Conservation (phyloP, 1,140 invertebrate species). For the Wiebesia pumilae region DNA sequence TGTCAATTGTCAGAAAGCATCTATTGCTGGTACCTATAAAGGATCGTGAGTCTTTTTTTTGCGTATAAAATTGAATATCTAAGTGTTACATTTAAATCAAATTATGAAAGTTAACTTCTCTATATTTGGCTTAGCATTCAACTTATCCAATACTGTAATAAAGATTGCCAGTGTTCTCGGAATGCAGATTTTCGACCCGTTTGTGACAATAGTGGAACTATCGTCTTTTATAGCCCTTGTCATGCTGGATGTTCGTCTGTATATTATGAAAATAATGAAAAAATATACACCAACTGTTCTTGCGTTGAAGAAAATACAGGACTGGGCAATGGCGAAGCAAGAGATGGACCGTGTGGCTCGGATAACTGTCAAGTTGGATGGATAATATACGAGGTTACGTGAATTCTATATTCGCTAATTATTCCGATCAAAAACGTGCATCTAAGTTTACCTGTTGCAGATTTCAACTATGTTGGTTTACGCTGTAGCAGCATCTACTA, state of each 20-base stretch:
- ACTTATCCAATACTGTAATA: constrained; percentile 77
- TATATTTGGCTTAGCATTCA: constrained; percentile 54
- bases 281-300: constrained; percentile 76
- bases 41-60: constrained; percentile 59
- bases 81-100: background rate
- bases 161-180: constrained; percentile 78
- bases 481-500: constrained; percentile 65
- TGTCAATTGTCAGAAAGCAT: constrained; percentile 76
- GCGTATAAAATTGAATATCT: background rate
- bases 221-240: constrained; percentile 82
- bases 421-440: background rate
- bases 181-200: constrained; percentile 80
- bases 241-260: constrained; percentile 79
- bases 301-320: constrained; percentile 69
- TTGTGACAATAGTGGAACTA: constrained; percentile 76
- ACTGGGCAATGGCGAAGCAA: constrained; percentile 66
- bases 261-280: constrained; percentile 66
- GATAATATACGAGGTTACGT: constrained; percentile 76
- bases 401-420: constrained; percentile 1
- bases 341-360: constrained; percentile 76
- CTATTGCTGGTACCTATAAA: constrained; percentile 68
- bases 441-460: constrained; percentile 53
- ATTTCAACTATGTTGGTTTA: constrained; percentile 62
- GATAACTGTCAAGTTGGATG: constrained; percentile 74
- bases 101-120: background rate